These are phyloP conservation scores for Phoenicopterus ruber DNA, from an alignment of 2,113 vertebrate genomes.

Conservation along the genomic window DNA sequence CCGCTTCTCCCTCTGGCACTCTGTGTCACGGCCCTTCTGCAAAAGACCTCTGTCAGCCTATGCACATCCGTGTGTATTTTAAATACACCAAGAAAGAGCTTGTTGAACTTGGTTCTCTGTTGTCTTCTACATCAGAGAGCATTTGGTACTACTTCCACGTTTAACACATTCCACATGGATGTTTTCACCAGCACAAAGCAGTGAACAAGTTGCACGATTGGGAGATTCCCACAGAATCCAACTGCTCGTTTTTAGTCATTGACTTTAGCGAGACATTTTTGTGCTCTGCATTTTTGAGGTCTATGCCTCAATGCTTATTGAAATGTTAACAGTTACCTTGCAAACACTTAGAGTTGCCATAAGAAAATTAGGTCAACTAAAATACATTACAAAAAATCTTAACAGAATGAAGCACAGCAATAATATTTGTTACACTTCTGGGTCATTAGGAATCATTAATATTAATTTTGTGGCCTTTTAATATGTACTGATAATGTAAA, in stretches of 20 bases:
- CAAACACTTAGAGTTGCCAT: not conserved
- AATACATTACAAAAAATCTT: not conserved
- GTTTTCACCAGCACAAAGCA: not conserved
- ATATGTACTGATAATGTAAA: not conserved
- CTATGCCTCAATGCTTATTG: not conserved
- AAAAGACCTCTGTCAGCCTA: not conserved
- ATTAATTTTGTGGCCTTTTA: not conserved
- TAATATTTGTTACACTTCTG: not conserved
- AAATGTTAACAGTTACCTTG: not conserved
- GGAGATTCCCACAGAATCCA: not conserved
- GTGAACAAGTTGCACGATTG: rapidly evolving
- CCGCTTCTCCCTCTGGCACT: rapidly evolving
- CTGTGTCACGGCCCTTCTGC: not conserved
- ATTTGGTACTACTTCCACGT: not conserved
- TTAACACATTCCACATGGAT: not conserved
- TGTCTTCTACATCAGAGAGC: not conserved
- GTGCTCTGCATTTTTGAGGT: not conserved
- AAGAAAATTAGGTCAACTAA: not conserved
- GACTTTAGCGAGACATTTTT: not conserved
- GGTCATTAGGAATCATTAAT: not conserved
- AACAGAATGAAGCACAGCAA: not conserved
- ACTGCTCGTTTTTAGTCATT: not conserved
- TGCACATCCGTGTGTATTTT: not conserved
- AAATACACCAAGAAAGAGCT: not conserved
- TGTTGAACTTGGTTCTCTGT: not conserved